Base-by-base conservation (phyloP, 2,888 invertebrate genomes). In the Machimus atricapillus region DNA sequence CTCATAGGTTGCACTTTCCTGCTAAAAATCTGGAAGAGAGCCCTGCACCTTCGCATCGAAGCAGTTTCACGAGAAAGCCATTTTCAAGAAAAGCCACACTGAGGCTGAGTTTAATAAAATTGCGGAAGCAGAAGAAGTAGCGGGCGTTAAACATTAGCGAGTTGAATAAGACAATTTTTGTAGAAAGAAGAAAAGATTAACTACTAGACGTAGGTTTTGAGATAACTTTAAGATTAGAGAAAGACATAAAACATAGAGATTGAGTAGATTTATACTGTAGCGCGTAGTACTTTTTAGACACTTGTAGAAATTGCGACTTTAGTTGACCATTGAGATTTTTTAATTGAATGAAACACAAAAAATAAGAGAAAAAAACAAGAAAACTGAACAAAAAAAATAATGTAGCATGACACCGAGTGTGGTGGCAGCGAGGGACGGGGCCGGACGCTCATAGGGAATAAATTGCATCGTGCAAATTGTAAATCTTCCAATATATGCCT, bases 211-310 rank as follows among this genome's bases (percentile, higher is more conserved):
- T 86, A 58, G 79, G 78, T 81, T 66, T 81, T 46, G 73, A 81
- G 66, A 66, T 78, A 86, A 78, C 56, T 78, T 78, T 86, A 74
- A 87, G 78, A 81, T 46, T 87, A 78, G 85, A 85, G 23, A 66
- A 76, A 83, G 85, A 66, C 78, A 86, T 78, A 82, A 83, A 52
- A 86, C 56, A 78, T 86, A 87, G 86, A 58, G 87, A 87, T 87
- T 82, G 87, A 87, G 86, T 87, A 87, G 87, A 87, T 87, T 87
- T 87, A 87, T 87, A 87, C 87, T 43, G 73, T 87, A 87, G 87
- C 73, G 77, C 83, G 86, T 87, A 86, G 87, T 43, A 66, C 58
- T 87, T 86, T 86, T 83, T 86, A 86, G 87, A 66, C 37, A 86
- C 81, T n/a, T 40, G 86, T 56, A 86, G 77, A 56, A 87, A 58